Percentiles rank a stretch among this genome's conserved stretches.
Conservation (phyloP, 2,797 vertebrate genomes). For the Lemur catta region DNA sequence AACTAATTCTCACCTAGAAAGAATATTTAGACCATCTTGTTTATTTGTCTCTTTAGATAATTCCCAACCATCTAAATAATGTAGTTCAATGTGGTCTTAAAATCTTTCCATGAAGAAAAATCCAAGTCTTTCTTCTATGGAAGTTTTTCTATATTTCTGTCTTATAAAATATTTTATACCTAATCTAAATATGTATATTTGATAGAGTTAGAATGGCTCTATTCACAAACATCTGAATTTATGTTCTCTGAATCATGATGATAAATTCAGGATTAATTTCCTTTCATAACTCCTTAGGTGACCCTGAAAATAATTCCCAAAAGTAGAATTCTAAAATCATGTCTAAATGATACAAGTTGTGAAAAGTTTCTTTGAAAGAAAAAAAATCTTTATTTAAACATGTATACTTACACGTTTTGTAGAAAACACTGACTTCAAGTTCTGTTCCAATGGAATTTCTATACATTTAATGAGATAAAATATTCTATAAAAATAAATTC, state of each 20-base stretch:
- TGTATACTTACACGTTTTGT: background rate
- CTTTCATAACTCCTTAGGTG: background rate
- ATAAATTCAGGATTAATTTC: background rate
- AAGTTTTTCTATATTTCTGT: background rate
- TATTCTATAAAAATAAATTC: background rate
- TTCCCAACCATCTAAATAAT: background rate
- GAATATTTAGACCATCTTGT: background rate
- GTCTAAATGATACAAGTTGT: background rate
- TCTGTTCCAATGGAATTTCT: background rate
- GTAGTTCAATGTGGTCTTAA: background rate
- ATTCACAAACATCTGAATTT: background rate
- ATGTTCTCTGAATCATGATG: conserved; percentile 17
- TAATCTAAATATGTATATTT: conserved; percentile 5
- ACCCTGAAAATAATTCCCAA: background rate
- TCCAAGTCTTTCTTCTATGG: background rate
- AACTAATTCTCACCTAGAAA: background rate
- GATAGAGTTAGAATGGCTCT: background rate
- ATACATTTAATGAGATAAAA: background rate
- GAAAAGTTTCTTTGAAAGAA: background rate
- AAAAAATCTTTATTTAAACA: background rate
- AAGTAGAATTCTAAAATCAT: conserved; percentile 6
- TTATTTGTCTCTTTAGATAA: background rate
- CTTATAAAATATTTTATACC: background rate
- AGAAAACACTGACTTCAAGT: background rate
- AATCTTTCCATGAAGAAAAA: background rate